phyloP scores from a whole-genome alignment of 2,888 invertebrate genomes.

The Amiota mariae region DNA sequence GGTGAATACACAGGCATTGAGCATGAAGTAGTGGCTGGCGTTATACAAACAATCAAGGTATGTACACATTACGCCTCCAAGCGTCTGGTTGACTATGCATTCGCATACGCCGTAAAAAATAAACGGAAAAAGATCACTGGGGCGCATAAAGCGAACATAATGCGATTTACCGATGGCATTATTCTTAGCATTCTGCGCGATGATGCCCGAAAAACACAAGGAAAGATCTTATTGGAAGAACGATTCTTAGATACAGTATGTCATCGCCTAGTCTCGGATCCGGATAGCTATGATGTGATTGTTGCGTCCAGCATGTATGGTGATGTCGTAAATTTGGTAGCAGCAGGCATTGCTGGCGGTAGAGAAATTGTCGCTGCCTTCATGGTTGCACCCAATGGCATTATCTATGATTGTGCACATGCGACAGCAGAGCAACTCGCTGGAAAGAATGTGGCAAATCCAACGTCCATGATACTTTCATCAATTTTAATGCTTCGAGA shows the following conservation, averaged over 20 bases:
- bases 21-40: conserved; percentile 89
- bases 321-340: conserved; percentile 96
- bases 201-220: conserved; percentile 88
- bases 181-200: conserved; percentile 88
- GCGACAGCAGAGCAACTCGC: conserved; percentile 93
- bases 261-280: conserved; percentile 44
- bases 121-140: conserved; percentile 95
- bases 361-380: conserved; percentile 94
- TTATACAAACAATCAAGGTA: conserved; percentile 98
- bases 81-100: conserved; percentile 97
- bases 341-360: conserved; percentile 95
- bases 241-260: conserved; percentile 92
- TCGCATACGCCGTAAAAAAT: conserved; percentile 95
- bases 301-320: conserved; percentile 98
- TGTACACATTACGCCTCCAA: conserved; percentile 91
- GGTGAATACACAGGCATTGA: conserved; percentile 98
- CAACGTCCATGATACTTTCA: conserved; percentile 95
- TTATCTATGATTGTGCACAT: conserved; percentile 87
- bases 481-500: conserved; percentile 92
- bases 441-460: conserved; percentile 89
- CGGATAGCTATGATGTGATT: conserved; percentile 83
- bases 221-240: conserved; percentile 90
- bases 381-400: conserved; percentile 89
- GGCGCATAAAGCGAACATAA: conserved; percentile 99
- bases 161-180: conserved; percentile 97